Evolutionary conservation across 2,888 invertebrate species (phyloP).

Genomic region (Drosophila mercatorum): DNA sequence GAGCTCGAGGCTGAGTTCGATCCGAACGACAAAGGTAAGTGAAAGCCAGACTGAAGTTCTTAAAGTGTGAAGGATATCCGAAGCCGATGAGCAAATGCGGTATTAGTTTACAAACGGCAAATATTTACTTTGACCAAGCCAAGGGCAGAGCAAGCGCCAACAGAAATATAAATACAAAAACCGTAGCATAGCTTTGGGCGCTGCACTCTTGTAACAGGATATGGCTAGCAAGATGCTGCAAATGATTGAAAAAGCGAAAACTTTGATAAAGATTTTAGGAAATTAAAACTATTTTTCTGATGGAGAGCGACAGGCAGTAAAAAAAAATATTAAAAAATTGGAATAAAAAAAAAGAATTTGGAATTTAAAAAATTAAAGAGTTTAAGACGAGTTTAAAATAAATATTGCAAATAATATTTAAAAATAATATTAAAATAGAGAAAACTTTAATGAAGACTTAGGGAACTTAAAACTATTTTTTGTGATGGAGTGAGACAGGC

Average conservation of each 20-base stretch:
- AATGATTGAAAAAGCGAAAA: neutral
- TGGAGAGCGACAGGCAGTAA: no score
- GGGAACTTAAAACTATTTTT: no score
- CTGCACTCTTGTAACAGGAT: slow-evolving; percentile 18
- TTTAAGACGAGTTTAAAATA: no score
- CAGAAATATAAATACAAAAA: neutral
- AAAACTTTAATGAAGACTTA: no score
- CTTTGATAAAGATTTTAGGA: neutral
- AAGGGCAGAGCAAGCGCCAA: neutral
- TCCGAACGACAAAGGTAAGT: slow-evolving; percentile 91
- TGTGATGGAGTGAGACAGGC: no score
- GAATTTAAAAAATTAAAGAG: no score
- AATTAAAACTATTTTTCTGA: neutral
- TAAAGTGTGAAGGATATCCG: slow-evolving; percentile 34
- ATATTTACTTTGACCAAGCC: slow-evolving; percentile 41
- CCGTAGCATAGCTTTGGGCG: slow-evolving; percentile 1
- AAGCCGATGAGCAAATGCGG: neutral
- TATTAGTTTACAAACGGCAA: slow-evolving; percentile 34
- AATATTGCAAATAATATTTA: no score
- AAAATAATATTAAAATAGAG: no score
- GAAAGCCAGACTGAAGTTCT: slow-evolving; percentile 19
- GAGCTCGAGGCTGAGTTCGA: slow-evolving; percentile 92
- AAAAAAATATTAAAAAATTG: no score
- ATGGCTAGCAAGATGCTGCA: neutral
- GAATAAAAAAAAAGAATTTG: no score